phyloP scores from a whole-genome alignment of 2,888 invertebrate genomes.

The Cheilosia soror region DNA sequence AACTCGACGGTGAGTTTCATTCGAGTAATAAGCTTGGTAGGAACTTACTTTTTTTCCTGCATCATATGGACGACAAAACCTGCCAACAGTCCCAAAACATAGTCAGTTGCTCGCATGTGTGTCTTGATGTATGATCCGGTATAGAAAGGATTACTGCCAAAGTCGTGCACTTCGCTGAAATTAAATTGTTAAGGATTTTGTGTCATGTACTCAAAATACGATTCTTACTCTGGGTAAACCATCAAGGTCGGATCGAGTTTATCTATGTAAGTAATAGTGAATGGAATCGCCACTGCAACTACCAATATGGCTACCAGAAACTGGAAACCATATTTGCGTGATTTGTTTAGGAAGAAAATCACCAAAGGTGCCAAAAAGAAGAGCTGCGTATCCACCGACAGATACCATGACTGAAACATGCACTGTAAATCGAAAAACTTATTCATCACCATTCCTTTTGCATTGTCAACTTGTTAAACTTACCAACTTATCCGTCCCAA shows the following conservation, averaged over 20 bases:
- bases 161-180: slow-evolving; percentile 87
- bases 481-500: slow-evolving; percentile 85
- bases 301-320: slow-evolving; percentile 85
- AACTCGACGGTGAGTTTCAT: neutral
- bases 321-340: slow-evolving; percentile 85
- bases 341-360: slow-evolving; percentile 88
- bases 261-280: slow-evolving; percentile 86
- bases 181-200: slow-evolving; percentile 73
- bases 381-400: slow-evolving; percentile 87
- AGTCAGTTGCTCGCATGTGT: slow-evolving; percentile 89
- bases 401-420: slow-evolving; percentile 86
- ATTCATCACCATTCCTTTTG: neutral
- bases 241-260: slow-evolving; percentile 88
- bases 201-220: neutral
- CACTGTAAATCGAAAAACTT: slow-evolving; percentile 81
- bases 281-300: slow-evolving; percentile 85
- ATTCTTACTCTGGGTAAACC: slow-evolving; percentile 87
- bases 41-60: slow-evolving; percentile 85
- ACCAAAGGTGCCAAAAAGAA: slow-evolving; percentile 88
- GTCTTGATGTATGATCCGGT: slow-evolving; percentile 89
- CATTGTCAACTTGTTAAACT: slow-evolving; percentile 27
- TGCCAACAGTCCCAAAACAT: slow-evolving; percentile 87
- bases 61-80: slow-evolving; percentile 88
- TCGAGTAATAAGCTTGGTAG: neutral
- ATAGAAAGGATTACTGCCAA: slow-evolving; percentile 87